These are phyloP conservation scores for Sympetrum striolatum DNA, from an alignment of 2,888 invertebrate species.

Conservation along the genomic window DNA sequence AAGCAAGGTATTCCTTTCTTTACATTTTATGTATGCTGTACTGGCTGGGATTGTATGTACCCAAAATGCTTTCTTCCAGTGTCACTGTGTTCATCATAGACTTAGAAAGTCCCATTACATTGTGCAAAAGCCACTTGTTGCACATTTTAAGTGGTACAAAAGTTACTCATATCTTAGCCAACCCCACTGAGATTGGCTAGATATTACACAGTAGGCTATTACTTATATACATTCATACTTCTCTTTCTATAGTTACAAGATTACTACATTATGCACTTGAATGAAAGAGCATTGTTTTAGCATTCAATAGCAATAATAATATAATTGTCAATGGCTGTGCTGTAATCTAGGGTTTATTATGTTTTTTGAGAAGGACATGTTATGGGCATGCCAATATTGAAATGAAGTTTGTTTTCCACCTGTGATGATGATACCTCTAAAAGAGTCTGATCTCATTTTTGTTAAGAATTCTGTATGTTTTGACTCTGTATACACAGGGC, in stretches of 20 bases:
- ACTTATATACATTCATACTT: neutral
- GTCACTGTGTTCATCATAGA: slow-evolving; percentile 34
- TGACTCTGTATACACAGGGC: neutral
- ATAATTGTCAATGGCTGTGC: slow-evolving; percentile 37
- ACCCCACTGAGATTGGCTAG: neutral
- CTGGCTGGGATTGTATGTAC: neutral
- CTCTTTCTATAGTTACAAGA: slow-evolving; percentile 10
- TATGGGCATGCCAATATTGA: neutral
- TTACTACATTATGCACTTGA: slow-evolving; percentile 9
- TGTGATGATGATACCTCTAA: slow-evolving; percentile 22
- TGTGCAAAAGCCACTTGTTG: slow-evolving; percentile 20
- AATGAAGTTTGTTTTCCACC: slow-evolving; percentile 15
- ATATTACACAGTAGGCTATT: neutral
- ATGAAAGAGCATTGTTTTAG: slow-evolving; percentile 19
- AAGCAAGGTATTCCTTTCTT: neutral
- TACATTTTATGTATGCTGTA: neutral
- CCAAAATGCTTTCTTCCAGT: slow-evolving; percentile 27
- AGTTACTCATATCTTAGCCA: slow-evolving; percentile 39
- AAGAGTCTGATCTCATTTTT: slow-evolving; percentile 14
- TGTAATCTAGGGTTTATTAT: neutral
- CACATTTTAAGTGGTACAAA: slow-evolving; percentile 42
- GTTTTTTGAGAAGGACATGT: slow-evolving; percentile 2
- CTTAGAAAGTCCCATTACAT: slow-evolving; percentile 2
- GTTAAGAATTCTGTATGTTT: slow-evolving; percentile 2
- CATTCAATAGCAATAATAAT: slow-evolving; percentile 37